Base-by-base conservation (phyloP, 2,797 vertebrate species). In the Otolemur crassicaudatus region DNA sequence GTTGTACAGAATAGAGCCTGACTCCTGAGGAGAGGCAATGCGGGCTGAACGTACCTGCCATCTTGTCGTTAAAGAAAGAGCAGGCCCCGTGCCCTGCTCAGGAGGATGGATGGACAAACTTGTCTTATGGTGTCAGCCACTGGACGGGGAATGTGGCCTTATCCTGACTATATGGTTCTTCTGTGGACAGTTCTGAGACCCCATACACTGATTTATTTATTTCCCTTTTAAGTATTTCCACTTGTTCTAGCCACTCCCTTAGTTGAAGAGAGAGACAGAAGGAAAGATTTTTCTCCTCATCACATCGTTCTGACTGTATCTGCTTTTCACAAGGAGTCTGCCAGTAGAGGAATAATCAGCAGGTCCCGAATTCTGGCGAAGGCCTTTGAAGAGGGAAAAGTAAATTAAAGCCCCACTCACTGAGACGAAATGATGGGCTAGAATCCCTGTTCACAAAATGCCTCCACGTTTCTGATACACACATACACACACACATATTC, bases 331-430 rank as follows among this genome's bases (percentile, higher is more conserved):
- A 53, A 3, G 69, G 11, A 70, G 27, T 13, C 25, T 63, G 12
- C 58, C 23, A 29, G 46, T 27, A 19, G 27, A 40, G 53, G 40
- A 29, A 4, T 31, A 70, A 60, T 22, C 17, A 27, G 1, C 27
- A 19, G 27, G 34, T 65, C 13, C 23, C 22, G 5, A 65, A 76
- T n/a, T 53, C 19, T 46, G 61, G 37, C 25, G 2, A 22, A 61
- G 5, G 10, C 46, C 9, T 34, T 46, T 63, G 40, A 69, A 72
- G 31, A 49, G 2, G 1, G 34, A 3, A 49, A 63, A 17, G 23
- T n/a, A 3, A 6, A 3, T 40, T 46, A n/a, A 46, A 19, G n/a
- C 29, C 9, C 34, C 53, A 16, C 1, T 0, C 6, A 1, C 31
- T 29, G 27, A 76, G 31, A 70, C 14, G 12, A 69, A 63, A 9